Evolutionary conservation across 2,113 vertebrate species (phyloP).

Genomic region (Clarias magur): DNA sequence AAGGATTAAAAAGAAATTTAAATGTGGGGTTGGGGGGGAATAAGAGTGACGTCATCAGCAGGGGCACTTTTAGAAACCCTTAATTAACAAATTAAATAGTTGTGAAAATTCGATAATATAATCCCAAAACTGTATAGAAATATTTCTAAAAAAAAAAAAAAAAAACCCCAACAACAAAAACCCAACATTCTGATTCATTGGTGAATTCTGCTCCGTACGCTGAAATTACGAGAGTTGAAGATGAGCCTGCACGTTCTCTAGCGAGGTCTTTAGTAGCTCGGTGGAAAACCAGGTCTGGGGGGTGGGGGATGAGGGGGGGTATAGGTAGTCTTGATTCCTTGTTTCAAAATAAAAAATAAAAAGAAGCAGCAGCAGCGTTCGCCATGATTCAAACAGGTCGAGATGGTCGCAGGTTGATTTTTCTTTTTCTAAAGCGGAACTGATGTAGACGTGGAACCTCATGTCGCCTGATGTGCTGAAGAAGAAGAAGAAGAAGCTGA

Average conservation of each 20-base stretch:
- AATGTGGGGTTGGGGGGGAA: background rate
- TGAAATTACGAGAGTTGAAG: background rate
- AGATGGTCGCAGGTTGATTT: background rate
- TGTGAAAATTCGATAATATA: background rate
- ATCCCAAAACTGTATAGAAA: background rate
- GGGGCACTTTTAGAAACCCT: background rate
- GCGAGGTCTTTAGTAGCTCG: background rate
- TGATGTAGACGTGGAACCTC: background rate
- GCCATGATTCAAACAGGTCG: background rate
- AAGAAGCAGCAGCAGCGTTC: background rate
- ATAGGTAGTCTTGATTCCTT: conserved; percentile 31
- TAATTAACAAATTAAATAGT: background rate
- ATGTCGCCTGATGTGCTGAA: background rate
- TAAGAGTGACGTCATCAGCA: background rate
- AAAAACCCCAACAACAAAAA: background rate
- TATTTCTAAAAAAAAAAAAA: background rate
- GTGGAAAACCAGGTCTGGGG: background rate
- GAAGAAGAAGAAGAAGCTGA: background rate
- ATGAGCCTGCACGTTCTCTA: background rate
- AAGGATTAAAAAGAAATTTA: conserved; percentile 9
- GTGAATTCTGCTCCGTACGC: background rate
- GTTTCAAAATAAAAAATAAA: background rate
- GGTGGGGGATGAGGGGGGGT: no score
- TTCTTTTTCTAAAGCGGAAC: background rate
- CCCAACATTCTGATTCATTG: no score